Conservation (phyloP, 2,113 vertebrate genomes). For the Peromyscus polionotus region DNA sequence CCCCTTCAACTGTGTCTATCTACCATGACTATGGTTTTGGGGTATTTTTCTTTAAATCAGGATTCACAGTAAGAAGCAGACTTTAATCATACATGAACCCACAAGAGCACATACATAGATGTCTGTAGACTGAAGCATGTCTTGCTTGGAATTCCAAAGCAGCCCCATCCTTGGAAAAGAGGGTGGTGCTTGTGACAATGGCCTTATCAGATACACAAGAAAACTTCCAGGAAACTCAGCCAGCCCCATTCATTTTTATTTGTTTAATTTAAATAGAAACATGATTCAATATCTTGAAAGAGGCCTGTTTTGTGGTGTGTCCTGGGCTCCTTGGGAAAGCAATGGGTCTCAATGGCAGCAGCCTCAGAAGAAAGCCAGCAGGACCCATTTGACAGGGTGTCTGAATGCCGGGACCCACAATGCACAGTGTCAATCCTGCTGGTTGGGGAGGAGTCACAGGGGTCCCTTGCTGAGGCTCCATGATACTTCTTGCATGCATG, state of each 20-base stretch:
- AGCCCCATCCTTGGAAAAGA: not conserved
- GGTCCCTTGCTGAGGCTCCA: not conserved
- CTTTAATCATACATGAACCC: not conserved
- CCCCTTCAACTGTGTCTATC: fast-evolving
- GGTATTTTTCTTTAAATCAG: not conserved
- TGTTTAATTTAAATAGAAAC: not conserved
- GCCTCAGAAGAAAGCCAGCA: not conserved
- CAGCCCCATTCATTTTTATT: fast-evolving
- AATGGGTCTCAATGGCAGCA: fast-evolving
- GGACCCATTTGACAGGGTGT: fast-evolving
- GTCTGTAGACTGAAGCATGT: not conserved
- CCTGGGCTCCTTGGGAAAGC: not conserved
- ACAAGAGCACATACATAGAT: not conserved
- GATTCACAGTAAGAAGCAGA: not conserved
- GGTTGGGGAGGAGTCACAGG: not conserved
- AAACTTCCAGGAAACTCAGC: not conserved
- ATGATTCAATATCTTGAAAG: not conserved
- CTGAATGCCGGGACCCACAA: not conserved
- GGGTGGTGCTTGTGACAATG: fast-evolving
- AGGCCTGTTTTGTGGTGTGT: fast-evolving
- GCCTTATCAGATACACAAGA: not conserved
- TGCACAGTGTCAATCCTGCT: not conserved
- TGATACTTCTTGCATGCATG: too few relatives aligned
- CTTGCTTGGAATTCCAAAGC: not conserved
- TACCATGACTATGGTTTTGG: fast-evolving